Evolutionary conservation across 2,888 invertebrate species (phyloP).

Genomic region (Lampropteryx suffumata): DNA sequence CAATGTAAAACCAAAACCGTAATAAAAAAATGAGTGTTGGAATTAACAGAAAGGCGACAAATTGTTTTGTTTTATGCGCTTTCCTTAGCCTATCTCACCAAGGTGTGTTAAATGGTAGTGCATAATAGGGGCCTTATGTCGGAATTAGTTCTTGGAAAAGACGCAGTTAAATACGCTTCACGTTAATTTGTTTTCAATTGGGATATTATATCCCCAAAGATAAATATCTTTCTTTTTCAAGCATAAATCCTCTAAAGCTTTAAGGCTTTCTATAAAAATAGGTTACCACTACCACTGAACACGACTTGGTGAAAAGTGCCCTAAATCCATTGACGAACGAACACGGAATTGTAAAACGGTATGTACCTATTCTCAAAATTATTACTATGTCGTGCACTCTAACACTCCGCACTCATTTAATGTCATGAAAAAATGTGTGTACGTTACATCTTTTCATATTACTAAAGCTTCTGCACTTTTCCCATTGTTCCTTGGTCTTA

Average conservation of each 20-base stretch:
- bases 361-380: constrained; percentile 76
- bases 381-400: constrained; percentile 69
- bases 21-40: constrained; percentile 83
- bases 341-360: constrained; percentile 63
- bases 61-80: constrained; percentile 63
- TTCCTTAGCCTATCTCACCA: constrained; percentile 28
- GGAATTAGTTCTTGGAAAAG: too few species aligned
- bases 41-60: constrained; percentile 80
- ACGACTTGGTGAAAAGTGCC: constrained; percentile 13
- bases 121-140: too few species aligned
- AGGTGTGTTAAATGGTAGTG: constrained; percentile 6
- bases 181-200: too few species aligned
- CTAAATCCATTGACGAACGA: constrained; percentile 47
- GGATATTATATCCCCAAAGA: too few species aligned
- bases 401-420: constrained; percentile 72
- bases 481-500: background rate
- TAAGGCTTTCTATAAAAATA: too few species aligned
- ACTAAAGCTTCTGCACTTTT: constrained; percentile 60
- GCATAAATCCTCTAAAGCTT: too few species aligned
- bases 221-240: too few species aligned
- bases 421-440: constrained; percentile 54
- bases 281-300: background rate
- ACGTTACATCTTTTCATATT: constrained; percentile 47
- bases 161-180: too few species aligned
- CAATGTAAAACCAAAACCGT: constrained; percentile 77